These are phyloP conservation scores for Tenthredo livida DNA, from an alignment of 2,888 invertebrate genomes.

Conservation along the genomic window DNA sequence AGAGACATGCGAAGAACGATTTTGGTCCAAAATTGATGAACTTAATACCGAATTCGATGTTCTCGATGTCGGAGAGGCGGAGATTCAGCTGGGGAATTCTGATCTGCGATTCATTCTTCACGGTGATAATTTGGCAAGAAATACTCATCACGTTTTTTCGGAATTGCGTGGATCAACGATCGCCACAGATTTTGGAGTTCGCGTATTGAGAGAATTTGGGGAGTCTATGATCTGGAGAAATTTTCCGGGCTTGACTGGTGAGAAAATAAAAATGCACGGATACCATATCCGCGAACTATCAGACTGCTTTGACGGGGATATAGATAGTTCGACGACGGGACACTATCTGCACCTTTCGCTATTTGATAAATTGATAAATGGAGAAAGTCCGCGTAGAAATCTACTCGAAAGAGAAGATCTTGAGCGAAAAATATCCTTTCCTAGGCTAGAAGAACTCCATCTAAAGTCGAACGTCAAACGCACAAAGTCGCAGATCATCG, in stretches of 20 bases:
- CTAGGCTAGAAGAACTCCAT: background rate
- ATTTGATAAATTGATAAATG: slow-evolving; percentile 60
- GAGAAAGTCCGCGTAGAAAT: background rate
- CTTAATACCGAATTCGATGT: slow-evolving; percentile 31
- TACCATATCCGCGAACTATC: slow-evolving; percentile 53
- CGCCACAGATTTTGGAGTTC: background rate
- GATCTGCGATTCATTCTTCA: slow-evolving; percentile 62
- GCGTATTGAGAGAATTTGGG: background rate
- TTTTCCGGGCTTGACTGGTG: background rate
- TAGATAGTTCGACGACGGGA: slow-evolving; percentile 46
- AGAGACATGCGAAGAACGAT: background rate
- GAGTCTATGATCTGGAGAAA: background rate
- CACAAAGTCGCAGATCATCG: slow-evolving; percentile 18
- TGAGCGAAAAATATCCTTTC: slow-evolving; percentile 17
- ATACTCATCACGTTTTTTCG: background rate
- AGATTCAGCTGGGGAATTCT: background rate
- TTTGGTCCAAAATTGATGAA: background rate
- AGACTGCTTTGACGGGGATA: slow-evolving; percentile 51
- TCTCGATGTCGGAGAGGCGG: background rate
- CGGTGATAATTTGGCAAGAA: slow-evolving; percentile 59
- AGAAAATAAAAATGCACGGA: slow-evolving; percentile 36
- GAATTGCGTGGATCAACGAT: background rate
- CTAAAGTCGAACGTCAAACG: background rate
- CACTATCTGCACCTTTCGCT: slow-evolving; percentile 60
- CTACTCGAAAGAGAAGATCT: slow-evolving; percentile 1